Evolutionary conservation across 2,113 vertebrate genomes (phyloP), one percentile per base, ranked within the genome.

Genomic region (Seriola quinqueradiata): DNA sequence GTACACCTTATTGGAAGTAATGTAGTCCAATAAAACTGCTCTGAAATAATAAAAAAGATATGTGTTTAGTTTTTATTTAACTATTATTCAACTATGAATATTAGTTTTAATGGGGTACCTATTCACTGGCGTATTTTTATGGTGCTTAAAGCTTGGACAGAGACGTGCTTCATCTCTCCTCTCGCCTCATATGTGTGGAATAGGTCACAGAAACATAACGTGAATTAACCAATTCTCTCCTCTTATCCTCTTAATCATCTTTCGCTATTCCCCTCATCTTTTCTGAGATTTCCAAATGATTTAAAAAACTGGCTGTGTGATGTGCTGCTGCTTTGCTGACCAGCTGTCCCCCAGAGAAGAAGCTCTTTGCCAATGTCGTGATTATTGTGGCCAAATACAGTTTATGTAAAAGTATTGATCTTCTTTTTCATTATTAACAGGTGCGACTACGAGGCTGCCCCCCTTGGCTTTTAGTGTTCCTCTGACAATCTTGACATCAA

Each of bases 401-500:
- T 3, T 73, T 19, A 8, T 50, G 32, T 13, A 13, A 34, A 64
- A 23, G 17, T 73, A 59, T 59, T 74, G 17, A 80, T 87, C 32
- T 58, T 34, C 8, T 50, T 59, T 54, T 78, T 71, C n/a, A 38
- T 57, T 0, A 58, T 81, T 57, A 72, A 32, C 87, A 94, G 91
- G 87, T 91, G 65, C 67, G 82, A 75, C 75, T 12, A 28, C 40
- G 58, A 80, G 54, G 28, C 75, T 21, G 25, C 57, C 66, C 11
- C 17, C 5, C 34, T 79, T 79, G 83, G 63, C 34, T 68, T 71
- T 66, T 17, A 69, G n/a, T 36, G 6, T 70, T 79, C 70, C 5
- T 60, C 63, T 54, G 73, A 54, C 40, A 68, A 44, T 64, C 68
- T 66, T 71, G 66, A 81, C 63, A 0, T 67, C 61, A 58, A 40